A percentile compares a stretch with the other conserved stretches of the same genome.
Evolutionary conservation across 2,113 vertebrate species (phyloP).

Genomic region (Halcyon senegalensis): DNA sequence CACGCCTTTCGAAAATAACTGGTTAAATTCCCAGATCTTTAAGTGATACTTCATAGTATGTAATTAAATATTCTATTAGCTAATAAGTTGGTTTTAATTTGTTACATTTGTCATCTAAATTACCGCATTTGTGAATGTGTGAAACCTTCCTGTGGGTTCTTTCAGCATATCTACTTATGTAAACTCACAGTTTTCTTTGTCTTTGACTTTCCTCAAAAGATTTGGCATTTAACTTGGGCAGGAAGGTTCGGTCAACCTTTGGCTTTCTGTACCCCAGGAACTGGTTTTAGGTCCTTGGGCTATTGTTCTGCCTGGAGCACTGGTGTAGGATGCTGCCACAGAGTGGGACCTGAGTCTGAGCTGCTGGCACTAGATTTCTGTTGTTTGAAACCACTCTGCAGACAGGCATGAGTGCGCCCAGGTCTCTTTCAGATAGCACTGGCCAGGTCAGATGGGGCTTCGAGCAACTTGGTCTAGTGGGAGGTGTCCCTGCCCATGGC

Average conservation of each 20-base stretch:
- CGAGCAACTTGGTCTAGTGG: background rate
- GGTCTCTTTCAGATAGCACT: background rate
- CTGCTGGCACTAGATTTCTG: background rate
- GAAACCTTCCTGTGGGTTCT: conserved; percentile 9
- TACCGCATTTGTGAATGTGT: conserved; percentile 47
- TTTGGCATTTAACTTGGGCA: background rate
- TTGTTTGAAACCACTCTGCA: background rate
- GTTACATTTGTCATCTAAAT: conserved; percentile 65
- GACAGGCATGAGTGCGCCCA: fast-evolving
- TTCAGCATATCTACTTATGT: background rate
- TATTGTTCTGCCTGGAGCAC: background rate
- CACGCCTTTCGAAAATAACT: conserved; percentile 25
- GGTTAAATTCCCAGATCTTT: conserved; percentile 33
- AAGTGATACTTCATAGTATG: background rate
- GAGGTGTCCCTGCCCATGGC: background rate
- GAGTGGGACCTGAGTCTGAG: fast-evolving
- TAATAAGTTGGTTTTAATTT: conserved; percentile 67
- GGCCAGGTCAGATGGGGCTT: background rate
- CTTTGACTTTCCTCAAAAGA: background rate
- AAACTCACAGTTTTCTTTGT: background rate
- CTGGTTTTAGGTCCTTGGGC: background rate
- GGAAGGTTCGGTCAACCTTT: background rate
- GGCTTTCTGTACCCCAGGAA: background rate
- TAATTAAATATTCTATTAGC: conserved; percentile 65
- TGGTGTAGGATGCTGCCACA: background rate